These are phyloP conservation scores for Anguilla japonica DNA, from an alignment of 2,113 vertebrate species.

Conservation along the genomic window DNA sequence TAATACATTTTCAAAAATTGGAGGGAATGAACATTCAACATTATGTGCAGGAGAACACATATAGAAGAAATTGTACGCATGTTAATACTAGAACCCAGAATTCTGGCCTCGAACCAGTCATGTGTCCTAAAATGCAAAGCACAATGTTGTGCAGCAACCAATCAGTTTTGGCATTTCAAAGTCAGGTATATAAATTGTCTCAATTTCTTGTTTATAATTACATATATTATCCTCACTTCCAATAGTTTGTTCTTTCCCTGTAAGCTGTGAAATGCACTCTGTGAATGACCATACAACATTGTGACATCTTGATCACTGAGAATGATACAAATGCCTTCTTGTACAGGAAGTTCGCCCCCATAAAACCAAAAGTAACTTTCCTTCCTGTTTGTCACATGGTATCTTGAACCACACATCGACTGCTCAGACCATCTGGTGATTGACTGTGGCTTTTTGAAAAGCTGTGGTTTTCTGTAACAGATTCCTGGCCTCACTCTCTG, in stretches of 20 bases:
- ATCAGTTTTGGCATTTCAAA: not conserved
- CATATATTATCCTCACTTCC: not conserved
- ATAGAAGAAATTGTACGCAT: no score
- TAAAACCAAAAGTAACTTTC: constrained; percentile 17
- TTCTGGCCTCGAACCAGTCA: no score
- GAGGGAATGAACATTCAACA: no score
- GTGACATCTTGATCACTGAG: not conserved
- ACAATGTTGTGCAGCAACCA: not conserved
- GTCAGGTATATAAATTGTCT: not conserved
- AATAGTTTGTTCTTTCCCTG: no score
- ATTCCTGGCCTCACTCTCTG: not conserved
- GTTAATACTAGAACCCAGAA: no score
- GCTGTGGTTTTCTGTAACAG: not conserved
- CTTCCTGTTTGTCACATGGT: constrained; percentile 58
- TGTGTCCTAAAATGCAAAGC: not conserved
- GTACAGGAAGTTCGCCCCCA: not conserved
- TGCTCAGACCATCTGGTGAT: constrained; percentile 44
- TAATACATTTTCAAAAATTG: no score
- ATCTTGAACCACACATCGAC: constrained; percentile 33
- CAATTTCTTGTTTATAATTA: not conserved
- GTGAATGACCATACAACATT: not conserved
- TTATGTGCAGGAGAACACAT: no score
- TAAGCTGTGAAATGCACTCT: not conserved
- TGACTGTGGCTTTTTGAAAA: not conserved
- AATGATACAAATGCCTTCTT: not conserved